These are phyloP conservation scores for Lepidotrigona ventralis DNA, from an alignment of 1,140 invertebrate species.

Conservation along the genomic window DNA sequence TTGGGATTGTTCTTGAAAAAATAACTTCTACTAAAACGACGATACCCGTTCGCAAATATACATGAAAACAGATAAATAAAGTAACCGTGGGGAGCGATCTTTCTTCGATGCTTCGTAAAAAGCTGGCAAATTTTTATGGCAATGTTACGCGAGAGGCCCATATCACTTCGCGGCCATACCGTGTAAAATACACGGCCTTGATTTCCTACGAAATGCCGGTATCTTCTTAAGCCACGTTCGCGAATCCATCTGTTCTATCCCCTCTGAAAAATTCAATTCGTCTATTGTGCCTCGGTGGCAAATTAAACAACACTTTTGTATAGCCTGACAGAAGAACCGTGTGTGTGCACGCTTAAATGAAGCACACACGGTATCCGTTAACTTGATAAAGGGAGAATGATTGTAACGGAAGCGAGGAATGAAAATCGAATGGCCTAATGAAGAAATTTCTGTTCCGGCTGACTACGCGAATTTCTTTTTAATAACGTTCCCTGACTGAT, in stretches of 20 bases:
- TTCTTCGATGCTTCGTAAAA: not conserved
- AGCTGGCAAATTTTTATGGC: constrained; percentile 8
- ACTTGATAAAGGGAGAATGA: not conserved
- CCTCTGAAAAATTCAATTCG: not conserved
- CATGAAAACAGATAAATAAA: no score
- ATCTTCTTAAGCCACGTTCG: no score
- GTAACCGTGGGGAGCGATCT: no score
- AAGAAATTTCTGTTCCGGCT: not conserved
- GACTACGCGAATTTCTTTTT: not conserved
- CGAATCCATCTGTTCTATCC: no score
- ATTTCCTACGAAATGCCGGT: no score
- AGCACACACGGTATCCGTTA: not conserved
- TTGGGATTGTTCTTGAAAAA: not conserved
- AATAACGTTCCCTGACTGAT: not conserved
- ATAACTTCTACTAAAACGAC: not conserved
- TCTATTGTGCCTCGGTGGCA: not conserved
- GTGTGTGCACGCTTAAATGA: not conserved
- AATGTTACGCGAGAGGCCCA: not conserved
- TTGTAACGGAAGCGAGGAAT: no score
- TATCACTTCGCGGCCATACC: no score
- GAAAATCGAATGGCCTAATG: not conserved
- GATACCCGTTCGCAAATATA: not conserved
- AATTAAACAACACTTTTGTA: not conserved
- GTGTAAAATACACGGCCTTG: no score
- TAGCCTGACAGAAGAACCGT: not conserved